Evolutionary conservation across 2,113 vertebrate species (phyloP), one percentile per base, ranked within the genome.

Genomic region (Actenoides lindsayi): DNA sequence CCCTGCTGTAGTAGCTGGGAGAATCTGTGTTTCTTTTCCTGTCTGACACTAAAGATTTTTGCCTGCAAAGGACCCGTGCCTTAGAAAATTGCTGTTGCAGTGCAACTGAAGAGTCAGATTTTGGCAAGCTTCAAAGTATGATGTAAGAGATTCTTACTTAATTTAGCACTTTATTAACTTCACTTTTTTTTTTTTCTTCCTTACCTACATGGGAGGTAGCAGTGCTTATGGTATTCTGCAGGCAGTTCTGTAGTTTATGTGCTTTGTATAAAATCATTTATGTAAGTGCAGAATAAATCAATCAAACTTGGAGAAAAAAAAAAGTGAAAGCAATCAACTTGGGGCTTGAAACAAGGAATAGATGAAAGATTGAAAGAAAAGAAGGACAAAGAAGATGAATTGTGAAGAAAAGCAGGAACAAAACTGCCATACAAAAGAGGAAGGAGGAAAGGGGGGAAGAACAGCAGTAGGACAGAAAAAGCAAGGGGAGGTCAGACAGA

Each of bases 111-210:
- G 94, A 93, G 53, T 73, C 83, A 89, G 90, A 62, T 91, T 95
- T 95, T 93, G 96, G 94, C 96, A 94, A 82, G 73, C 92, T 87
- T 96, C 88, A 33, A 85, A 79, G 77, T 71, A 53, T 93, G 94
- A 92, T 96, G 86, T 90, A 93, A 93, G 90, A 79, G 74, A 93
- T 80, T 94, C 84, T 89, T 94, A 82, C 91, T 96, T 94, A 94
- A 96, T 96, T 96, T 96, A 94, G 95, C 73, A 87, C 82, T 94
- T 89, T 5, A 13, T 89, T 96, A 91, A 83, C 80, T 87, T 87
- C 51, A 48, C 54, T 54, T 35, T 48, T 53, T 56, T 19, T 53
- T 60, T 57, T 57, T 63, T 13, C 4, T 6, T 68, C 63, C 60
- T 89, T 95, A 89, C 86, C 80, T 93, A 65, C 69, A 65, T 3